phyloP scores from a whole-genome alignment of 92 coral and sea anemone species.

The Isaurus tuberculatus region DNA sequence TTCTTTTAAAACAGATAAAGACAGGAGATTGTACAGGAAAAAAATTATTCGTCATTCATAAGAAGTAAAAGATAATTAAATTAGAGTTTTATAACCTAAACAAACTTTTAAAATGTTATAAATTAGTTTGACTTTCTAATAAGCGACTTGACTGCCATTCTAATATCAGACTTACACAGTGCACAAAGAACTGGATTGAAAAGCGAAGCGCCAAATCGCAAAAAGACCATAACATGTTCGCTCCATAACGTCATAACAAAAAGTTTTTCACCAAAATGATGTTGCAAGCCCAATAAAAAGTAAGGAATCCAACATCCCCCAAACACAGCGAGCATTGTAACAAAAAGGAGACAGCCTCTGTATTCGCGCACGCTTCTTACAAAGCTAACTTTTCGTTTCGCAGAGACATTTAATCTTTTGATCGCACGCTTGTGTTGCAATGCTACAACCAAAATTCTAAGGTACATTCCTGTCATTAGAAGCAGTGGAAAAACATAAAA shows the following conservation, averaged over 20 bases:
- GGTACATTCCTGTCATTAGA: neutral
- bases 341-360: slow-evolving; percentile 55
- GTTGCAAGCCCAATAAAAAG: slow-evolving; percentile 49
- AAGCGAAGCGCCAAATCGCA: slow-evolving; percentile 62
- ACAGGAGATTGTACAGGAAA: too few species aligned
- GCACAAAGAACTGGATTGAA: slow-evolving; percentile 67
- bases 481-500: neutral
- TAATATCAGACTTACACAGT: slow-evolving; percentile 76
- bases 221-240: slow-evolving; percentile 44
- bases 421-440: slow-evolving; percentile 11
- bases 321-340: slow-evolving; percentile 59
- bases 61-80: too few species aligned
- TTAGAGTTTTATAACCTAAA: too few species aligned
- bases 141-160: neutral
- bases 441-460: neutral
- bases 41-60: too few species aligned
- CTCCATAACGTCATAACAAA: slow-evolving; percentile 67
- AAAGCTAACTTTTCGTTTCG: neutral
- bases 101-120: too few species aligned
- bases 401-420: neutral
- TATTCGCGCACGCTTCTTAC: slow-evolving; percentile 29
- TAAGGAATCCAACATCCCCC: slow-evolving; percentile 64
- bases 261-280: neutral
- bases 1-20: too few species aligned
- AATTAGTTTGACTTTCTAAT: too few species aligned